Percentiles rank a stretch among this genome's conserved stretches.
These are phyloP conservation scores for Philypnodon macrostomus DNA, from an alignment of 2,797 vertebrate species.

Conservation along the genomic window DNA sequence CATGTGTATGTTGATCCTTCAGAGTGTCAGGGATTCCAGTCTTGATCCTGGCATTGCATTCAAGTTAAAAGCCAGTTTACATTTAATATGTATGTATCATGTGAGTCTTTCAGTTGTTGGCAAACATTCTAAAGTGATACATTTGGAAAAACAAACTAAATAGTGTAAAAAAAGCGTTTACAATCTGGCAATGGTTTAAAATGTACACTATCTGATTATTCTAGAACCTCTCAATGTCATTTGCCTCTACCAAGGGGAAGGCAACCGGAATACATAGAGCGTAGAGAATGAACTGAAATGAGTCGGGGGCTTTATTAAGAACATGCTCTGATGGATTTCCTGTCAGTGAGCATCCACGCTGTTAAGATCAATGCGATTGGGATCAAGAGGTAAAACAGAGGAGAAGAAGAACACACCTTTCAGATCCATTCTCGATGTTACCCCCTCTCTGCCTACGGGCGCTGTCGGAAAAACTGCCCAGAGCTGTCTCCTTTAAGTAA, in stretches of 20 bases:
- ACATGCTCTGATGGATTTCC: slow-evolving; percentile 76
- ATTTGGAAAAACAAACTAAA: too few relatives aligned
- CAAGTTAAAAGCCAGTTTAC: too few relatives aligned
- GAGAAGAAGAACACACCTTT: slow-evolving; percentile 41
- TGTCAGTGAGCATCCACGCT: slow-evolving; percentile 59
- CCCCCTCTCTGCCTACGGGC: slow-evolving; percentile 35
- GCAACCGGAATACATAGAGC: slow-evolving; percentile 20
- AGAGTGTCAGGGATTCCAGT: too few relatives aligned
- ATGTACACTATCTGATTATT: too few relatives aligned
- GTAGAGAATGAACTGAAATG: slow-evolving; percentile 50
- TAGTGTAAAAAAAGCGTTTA: too few relatives aligned
- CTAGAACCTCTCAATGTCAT: slow-evolving; percentile 17
- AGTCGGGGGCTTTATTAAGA: slow-evolving; percentile 77
- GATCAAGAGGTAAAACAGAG: slow-evolving; percentile 44
- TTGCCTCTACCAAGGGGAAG: slow-evolving; percentile 17
- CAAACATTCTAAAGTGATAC: too few relatives aligned
- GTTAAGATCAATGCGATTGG: slow-evolving; percentile 68
- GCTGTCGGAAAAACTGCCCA: slow-evolving; percentile 32
- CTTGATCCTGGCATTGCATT: too few relatives aligned
- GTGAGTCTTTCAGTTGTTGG: too few relatives aligned
- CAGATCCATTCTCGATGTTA: slow-evolving; percentile 48
- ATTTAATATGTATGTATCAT: too few relatives aligned
- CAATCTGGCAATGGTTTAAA: too few relatives aligned
- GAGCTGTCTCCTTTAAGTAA: slow-evolving; percentile 64
- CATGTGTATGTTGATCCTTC: too few relatives aligned